Evolutionary conservation across 2,888 invertebrate genomes (phyloP).

Genomic region (Pachliopta kotzebuea): DNA sequence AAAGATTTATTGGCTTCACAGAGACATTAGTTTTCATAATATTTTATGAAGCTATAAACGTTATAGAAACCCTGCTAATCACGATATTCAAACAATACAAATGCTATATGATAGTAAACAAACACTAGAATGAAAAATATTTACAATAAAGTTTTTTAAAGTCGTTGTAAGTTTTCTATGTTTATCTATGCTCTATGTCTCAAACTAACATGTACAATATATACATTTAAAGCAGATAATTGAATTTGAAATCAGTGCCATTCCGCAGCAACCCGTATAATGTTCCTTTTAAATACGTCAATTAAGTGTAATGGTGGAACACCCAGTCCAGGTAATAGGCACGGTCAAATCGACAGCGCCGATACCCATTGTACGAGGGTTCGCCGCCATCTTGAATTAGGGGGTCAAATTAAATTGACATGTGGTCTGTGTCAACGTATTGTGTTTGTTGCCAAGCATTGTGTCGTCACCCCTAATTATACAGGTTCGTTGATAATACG

Average conservation of each 20-base stretch:
- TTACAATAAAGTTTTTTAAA: no score
- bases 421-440: slow-evolving; percentile 74
- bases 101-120: no score
- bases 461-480: slow-evolving; percentile 77
- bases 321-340: slow-evolving; percentile 63
- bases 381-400: slow-evolving; percentile 71
- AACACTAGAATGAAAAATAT: no score
- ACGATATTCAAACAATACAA: no score
- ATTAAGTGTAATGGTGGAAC: slow-evolving; percentile 63
- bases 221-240: slow-evolving; percentile 13
- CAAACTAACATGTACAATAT: neutral
- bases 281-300: slow-evolving; percentile 69
- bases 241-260: slow-evolving; percentile 41
- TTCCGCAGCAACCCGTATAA: slow-evolving; percentile 53
- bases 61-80: no score
- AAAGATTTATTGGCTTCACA: no score
- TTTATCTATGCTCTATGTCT: no score
- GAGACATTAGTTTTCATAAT: no score
- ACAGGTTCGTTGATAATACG: slow-evolving; percentile 63
- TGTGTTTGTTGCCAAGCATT: slow-evolving; percentile 65
- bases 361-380: slow-evolving; percentile 46
- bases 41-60: no score
- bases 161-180: no score
- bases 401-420: slow-evolving; percentile 79
- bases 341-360: slow-evolving; percentile 49